These are phyloP conservation scores for Trachythela sp. DNA, from an alignment of 64 coral and sea anemone genomes.

Conservation along the genomic window DNA sequence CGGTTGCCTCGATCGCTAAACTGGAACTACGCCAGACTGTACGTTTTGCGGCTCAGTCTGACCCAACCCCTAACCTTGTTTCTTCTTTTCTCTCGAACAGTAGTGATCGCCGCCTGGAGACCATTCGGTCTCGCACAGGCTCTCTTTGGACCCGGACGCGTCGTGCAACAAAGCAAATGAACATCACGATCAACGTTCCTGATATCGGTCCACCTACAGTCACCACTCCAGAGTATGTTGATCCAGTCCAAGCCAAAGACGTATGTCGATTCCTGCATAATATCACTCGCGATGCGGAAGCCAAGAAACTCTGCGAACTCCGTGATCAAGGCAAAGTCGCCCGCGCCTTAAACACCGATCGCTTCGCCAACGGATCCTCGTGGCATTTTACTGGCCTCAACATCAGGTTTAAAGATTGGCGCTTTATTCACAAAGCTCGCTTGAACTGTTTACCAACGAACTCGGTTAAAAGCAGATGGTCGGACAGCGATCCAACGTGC, in stretches of 20 bases:
- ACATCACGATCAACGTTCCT: not conserved
- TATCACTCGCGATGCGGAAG: not conserved
- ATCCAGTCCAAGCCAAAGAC: not conserved
- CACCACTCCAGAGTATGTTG: not conserved
- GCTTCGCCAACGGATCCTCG: not conserved
- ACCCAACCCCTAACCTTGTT: too few relatives aligned
- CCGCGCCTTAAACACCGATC: not conserved
- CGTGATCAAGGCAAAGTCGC: slow-evolving; percentile 5
- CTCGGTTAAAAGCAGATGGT: not conserved
- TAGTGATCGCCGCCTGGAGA: too few relatives aligned
- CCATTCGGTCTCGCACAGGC: not conserved
- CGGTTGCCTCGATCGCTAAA: too few relatives aligned
- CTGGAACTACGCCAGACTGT: too few relatives aligned
- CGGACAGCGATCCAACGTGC: not conserved
- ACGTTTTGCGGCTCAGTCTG: too few relatives aligned
- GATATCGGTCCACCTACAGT: not conserved
- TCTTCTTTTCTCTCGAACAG: too few relatives aligned
- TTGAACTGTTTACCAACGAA: not conserved
- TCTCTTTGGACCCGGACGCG: not conserved
- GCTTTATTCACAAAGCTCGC: not conserved
- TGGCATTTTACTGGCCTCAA: not conserved
- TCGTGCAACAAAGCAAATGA: not conserved
- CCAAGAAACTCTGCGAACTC: not conserved
- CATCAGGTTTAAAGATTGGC: not conserved
- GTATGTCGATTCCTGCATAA: not conserved